Evolutionary conservation across 2,888 invertebrate species (phyloP).

Genomic region (Dorcus parallelipipedus): DNA sequence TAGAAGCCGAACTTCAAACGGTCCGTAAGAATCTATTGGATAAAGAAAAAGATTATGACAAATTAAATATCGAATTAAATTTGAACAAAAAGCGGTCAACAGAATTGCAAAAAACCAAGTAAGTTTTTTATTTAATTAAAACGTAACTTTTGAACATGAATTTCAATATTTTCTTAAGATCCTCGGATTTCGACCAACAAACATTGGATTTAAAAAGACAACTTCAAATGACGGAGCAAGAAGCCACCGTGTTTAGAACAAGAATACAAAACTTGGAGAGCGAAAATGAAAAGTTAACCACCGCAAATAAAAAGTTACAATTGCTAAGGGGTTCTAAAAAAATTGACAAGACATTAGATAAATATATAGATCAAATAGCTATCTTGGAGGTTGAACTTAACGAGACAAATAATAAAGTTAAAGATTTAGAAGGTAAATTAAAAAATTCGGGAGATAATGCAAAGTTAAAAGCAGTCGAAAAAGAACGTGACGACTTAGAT

Average conservation of each 20-base stretch:
- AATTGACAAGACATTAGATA: conserved; percentile 55
- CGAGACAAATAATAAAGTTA: conserved; percentile 57
- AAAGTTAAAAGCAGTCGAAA: conserved; percentile 53
- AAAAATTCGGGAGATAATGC: conserved; percentile 41
- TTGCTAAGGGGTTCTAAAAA: conserved; percentile 57
- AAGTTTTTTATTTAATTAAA: conserved; percentile 36
- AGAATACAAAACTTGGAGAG: conserved; percentile 67
- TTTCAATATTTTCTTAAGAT: conserved; percentile 45
- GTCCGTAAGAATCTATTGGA: conserved; percentile 74
- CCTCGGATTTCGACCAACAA: conserved; percentile 61
- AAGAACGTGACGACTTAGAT: conserved; percentile 64
- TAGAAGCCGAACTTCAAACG: conserved; percentile 72
- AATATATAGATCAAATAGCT: conserved; percentile 59
- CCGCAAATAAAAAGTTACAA: conserved; percentile 71
- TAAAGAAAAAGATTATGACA: conserved; percentile 78
- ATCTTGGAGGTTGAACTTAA: conserved; percentile 62
- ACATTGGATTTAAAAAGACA: conserved; percentile 70
- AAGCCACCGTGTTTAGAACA: conserved; percentile 64
- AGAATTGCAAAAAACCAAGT: conserved; percentile 64
- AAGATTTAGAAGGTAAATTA: conserved; percentile 51
- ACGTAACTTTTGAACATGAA: neutral
- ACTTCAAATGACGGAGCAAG: conserved; percentile 74
- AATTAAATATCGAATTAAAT: conserved; percentile 69
- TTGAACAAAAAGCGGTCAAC: conserved; percentile 59
- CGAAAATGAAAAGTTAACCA: conserved; percentile 71